Base-by-base conservation (phyloP, 1,140 invertebrate species). In the Leptinotarsa defecta region DNA sequence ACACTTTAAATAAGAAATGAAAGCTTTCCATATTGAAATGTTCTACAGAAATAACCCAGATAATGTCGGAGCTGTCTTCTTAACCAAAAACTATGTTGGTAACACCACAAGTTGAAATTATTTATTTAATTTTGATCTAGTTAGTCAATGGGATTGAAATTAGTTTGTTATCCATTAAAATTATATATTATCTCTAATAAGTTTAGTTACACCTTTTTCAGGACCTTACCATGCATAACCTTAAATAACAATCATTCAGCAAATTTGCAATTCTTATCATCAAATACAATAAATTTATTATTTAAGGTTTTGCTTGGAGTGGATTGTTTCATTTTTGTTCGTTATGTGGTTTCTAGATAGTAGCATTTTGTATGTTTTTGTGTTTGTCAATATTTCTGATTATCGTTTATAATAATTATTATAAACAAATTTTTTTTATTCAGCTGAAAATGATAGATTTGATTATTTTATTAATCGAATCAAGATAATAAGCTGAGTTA, bases 341-440 rank as follows among this genome's bases (percentile, higher is more conserved):
- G 8, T 57, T 57, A 19, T 57, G 52, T 57, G n/a, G n/a, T 57
- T 43, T 57, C 17, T 57, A 57, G 15, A 57, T 17, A 15, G n/a
- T 57, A 57, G 52, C n/a, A 57, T 57, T 57, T 57, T 57, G 52
- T 17, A 57, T 57, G 52, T 57, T 57, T 15, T 57, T 57, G n/a
- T 57, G 52, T 17, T 57, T 57, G 15, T 57, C 52, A 0, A 11
- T 43, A 43, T 43, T 57, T 57, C 17, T 57, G 15, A 57, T 57
- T 57, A 13, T 15, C n/a, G 13, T 57, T 19, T 57, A 57, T 57
- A 57, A 57, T 57, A 57, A n/a, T 57, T 57, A 19, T 57, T 57
- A 57, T 57, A 43, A 43, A 43, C n/a, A 17, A 15, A 1, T n/a
- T 57, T 19, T 57, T n/a, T 17, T n/a, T n/a, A 19, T 13, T 57